These are phyloP conservation scores for Cyanoderma ruficeps DNA, from an alignment of 2,113 vertebrate genomes.

Conservation along the genomic window DNA sequence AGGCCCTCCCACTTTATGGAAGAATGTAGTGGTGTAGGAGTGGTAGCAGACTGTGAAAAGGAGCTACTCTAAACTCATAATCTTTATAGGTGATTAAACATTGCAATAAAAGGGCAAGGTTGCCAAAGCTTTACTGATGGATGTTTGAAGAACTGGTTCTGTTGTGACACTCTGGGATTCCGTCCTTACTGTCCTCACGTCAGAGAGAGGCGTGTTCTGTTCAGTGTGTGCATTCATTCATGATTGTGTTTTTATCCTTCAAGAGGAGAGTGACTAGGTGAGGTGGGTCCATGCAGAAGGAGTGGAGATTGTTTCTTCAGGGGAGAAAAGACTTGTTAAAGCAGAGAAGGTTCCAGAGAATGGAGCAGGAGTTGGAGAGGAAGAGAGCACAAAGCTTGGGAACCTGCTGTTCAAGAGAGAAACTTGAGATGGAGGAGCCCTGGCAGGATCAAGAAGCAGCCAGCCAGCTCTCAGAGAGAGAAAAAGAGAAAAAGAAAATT, in stretches of 20 bases:
- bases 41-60: neutral
- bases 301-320: neutral
- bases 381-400: neutral
- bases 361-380: neutral
- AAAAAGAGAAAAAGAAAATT: neutral
- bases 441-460: neutral
- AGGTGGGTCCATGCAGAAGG: neutral
- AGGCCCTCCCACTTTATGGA: neutral
- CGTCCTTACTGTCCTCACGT: neutral
- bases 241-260: neutral
- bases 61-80: neutral
- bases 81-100: neutral
- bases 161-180: neutral
- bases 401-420: neutral
- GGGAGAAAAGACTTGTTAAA: neutral
- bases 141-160: neutral
- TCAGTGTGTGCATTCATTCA: neutral
- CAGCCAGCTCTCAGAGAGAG: neutral
- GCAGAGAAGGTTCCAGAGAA: neutral
- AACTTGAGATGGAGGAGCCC: neutral
- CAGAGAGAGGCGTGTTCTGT: neutral
- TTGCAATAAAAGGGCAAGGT: neutral
- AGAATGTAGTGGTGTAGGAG: neutral
- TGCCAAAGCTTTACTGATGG: neutral
- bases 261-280: neutral